phyloP scores from a whole-genome alignment of 2,113 vertebrate species.

The Semnopithecus entellus region DNA sequence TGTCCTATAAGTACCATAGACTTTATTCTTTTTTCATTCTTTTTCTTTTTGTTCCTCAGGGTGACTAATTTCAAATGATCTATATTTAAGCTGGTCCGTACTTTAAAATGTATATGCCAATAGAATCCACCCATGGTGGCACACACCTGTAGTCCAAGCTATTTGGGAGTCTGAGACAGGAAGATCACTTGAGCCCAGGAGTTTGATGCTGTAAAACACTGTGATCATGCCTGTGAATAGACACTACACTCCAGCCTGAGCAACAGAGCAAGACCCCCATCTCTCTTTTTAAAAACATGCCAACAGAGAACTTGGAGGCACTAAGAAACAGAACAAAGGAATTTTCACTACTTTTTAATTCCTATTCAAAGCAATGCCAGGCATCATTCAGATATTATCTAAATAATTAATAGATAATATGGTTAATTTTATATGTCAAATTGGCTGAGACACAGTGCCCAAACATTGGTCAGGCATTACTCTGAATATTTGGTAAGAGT shows the following conservation, averaged over 20 bases:
- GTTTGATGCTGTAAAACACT: too few species aligned
- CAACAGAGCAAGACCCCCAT: too few species aligned
- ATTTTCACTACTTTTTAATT: not conserved
- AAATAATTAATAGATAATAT: not conserved
- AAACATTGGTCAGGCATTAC: not conserved
- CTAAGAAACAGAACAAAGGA: not conserved
- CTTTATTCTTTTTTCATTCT: not conserved
- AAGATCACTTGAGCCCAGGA: too few species aligned
- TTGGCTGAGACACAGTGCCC: not conserved
- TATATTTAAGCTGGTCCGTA: not conserved
- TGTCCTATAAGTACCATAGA: not conserved
- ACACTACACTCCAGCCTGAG: too few species aligned
- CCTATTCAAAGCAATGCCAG: not conserved
- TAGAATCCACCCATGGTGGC: too few species aligned
- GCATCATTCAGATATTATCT: not conserved
- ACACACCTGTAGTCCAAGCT: too few species aligned
- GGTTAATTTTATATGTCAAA: not conserved
- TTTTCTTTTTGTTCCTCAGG: not conserved
- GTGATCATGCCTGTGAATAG: too few species aligned
- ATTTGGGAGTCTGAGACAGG: too few species aligned
- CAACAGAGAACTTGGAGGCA: not conserved
- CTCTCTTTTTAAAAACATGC: not conserved
- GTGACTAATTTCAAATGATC: not conserved
- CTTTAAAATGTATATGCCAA: not conserved
- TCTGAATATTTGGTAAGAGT: not conserved